A percentile compares a stretch with the other conserved stretches of the same genome.
These are phyloP conservation scores for Ophion costatus DNA, from an alignment of 2,888 invertebrate genomes.

Conservation along the genomic window DNA sequence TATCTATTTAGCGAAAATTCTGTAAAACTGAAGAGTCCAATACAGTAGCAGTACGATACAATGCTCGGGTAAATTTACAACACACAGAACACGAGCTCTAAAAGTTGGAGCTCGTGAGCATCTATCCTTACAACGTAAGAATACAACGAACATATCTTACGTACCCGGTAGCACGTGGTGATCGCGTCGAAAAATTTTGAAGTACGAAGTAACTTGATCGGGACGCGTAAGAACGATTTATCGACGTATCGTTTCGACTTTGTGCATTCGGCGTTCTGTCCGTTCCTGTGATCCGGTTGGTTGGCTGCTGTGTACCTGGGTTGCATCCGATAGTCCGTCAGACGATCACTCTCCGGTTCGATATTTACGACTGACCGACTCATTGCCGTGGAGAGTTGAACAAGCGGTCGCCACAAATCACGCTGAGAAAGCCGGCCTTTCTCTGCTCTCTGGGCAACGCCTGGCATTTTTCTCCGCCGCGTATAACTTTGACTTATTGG, in stretches of 20 bases:
- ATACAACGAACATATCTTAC: background rate
- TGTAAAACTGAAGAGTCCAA: too few relatives aligned
- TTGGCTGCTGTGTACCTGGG: constrained; percentile 51
- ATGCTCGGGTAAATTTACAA: too few relatives aligned
- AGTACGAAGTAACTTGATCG: constrained; percentile 21
- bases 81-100: too few relatives aligned
- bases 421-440: constrained; percentile 81
- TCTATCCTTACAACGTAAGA: background rate
- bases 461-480: constrained; percentile 83
- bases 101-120: too few relatives aligned
- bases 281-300: constrained; percentile 60
- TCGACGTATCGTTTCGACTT: constrained; percentile 64
- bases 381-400: constrained; percentile 83
- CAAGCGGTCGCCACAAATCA: constrained; percentile 83
- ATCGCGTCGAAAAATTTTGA: background rate
- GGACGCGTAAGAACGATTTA: constrained; percentile 67
- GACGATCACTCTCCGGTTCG: constrained; percentile 70
- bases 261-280: constrained; percentile 63
- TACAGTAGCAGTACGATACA: too few relatives aligned
- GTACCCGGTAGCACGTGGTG: background rate
- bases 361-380: constrained; percentile 84
- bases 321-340: constrained; percentile 74
- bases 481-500: constrained; percentile 84
- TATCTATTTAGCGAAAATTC: too few relatives aligned
- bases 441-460: constrained; percentile 83